phyloP scores from a whole-genome alignment of 2,888 invertebrate species.

The Asteroscopus sphinx region DNA sequence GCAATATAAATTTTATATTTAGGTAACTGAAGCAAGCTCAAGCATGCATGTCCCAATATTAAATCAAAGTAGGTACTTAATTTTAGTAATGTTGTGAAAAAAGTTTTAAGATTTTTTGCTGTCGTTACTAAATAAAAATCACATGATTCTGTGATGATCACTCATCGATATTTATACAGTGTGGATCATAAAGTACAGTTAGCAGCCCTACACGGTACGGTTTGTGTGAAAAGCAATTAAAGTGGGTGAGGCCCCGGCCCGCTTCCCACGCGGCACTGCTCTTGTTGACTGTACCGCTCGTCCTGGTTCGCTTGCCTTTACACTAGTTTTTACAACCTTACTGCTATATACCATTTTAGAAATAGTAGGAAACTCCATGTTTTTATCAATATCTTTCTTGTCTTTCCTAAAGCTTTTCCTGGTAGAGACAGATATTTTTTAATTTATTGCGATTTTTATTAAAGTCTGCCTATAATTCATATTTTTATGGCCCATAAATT shows the following conservation, averaged over 20 bases:
- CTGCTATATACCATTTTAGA: constrained; percentile 15
- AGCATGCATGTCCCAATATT: not conserved
- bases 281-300: constrained; percentile 65
- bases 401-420: constrained; percentile 1
- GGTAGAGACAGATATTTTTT: not conserved
- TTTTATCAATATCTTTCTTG: not conserved
- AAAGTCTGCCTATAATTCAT: constrained; percentile 11
- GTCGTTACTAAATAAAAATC: not conserved
- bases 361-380: constrained; percentile 7
- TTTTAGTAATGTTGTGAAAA: not conserved
- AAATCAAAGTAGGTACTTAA: not conserved
- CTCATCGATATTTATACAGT: constrained; percentile 32
- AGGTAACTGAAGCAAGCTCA: no score
- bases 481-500: constrained; percentile 20
- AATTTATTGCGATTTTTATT: not conserved
- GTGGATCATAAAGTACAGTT: constrained; percentile 43
- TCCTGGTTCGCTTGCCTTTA: constrained; percentile 64
- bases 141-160: constrained; percentile 16
- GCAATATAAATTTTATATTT: not conserved
- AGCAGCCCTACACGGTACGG: constrained; percentile 55
- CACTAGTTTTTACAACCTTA: constrained; percentile 49
- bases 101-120: constrained; percentile 10
- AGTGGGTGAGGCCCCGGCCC: constrained; percentile 70
- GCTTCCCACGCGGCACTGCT: constrained; percentile 74
- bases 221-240: constrained; percentile 70